These are phyloP conservation scores for Lucilia cuprina DNA, from an alignment of 1,140 invertebrate genomes.

Conservation along the genomic window DNA sequence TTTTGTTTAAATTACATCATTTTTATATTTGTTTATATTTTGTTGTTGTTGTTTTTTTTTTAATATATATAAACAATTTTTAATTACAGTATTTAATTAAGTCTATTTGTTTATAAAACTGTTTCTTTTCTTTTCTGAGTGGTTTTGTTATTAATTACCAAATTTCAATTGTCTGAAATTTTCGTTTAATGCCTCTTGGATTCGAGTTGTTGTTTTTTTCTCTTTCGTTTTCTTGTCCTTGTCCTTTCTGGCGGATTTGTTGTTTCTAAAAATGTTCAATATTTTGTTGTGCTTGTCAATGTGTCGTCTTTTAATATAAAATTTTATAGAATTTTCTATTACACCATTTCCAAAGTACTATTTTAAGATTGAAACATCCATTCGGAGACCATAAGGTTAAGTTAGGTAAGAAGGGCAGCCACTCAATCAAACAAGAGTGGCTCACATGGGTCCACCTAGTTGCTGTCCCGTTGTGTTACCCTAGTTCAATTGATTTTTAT, in stretches of 20 bases:
- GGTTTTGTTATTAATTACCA: neutral
- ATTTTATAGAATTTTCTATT: neutral
- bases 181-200: neutral
- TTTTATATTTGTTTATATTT: slow-evolving; percentile 4
- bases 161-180: neutral
- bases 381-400: too few relatives aligned
- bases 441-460: too few relatives aligned
- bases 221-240: neutral
- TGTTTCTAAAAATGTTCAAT: neutral
- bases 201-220: neutral
- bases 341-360: neutral
- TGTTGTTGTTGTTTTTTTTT: neutral
- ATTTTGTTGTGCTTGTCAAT: neutral
- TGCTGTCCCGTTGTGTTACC: too few relatives aligned
- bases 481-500: too few relatives aligned
- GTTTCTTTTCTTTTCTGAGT: neutral
- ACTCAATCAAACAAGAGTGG: too few relatives aligned
- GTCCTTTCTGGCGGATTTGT: neutral
- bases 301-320: neutral
- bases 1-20: slow-evolving; percentile 25
- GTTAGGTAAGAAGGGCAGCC: too few relatives aligned
- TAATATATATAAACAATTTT: neutral
- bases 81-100: neutral
- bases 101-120: slow-evolving; percentile 3
- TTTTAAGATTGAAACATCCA: neutral